Percentiles rank a stretch among this genome's conserved stretches.
phyloP scores from a whole-genome alignment of 2,797 vertebrate genomes.

The Muscicapa striata region DNA sequence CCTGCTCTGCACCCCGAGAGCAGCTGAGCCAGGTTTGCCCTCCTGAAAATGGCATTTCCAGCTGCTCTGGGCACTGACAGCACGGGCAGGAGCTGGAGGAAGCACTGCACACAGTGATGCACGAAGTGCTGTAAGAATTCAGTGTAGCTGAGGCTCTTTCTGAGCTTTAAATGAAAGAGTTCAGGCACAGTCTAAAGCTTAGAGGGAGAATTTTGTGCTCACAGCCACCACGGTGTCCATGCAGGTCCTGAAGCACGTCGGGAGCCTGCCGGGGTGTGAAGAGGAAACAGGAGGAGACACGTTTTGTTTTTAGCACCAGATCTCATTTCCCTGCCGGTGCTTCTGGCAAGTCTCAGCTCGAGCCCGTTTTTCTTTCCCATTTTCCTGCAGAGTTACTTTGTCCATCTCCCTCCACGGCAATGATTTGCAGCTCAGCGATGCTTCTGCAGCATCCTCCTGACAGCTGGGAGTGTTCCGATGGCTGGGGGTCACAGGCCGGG shows the following conservation, averaged over 20 bases:
- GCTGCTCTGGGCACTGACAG: not conserved
- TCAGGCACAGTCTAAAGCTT: not conserved
- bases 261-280: not conserved
- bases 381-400: not conserved
- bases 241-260: not conserved
- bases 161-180: not conserved
- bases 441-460: not conserved
- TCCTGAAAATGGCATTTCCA: not conserved
- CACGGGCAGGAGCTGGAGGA: not conserved
- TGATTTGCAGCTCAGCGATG: not conserved
- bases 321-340: not conserved
- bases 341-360: not conserved
- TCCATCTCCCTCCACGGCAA: fast-evolving
- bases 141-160: not conserved
- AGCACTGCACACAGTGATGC: not conserved
- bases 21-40: not conserved
- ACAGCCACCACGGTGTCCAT: no score
- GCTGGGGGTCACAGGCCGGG: not conserved
- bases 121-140: not conserved
- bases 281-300: not conserved
- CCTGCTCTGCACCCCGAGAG: not conserved
- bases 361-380: not conserved
- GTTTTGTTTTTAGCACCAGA: not conserved
- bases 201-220: not conserved
- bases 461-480: not conserved